Base-by-base conservation (phyloP, 1,140 invertebrate genomes). In the Conus betulinus region DNA sequence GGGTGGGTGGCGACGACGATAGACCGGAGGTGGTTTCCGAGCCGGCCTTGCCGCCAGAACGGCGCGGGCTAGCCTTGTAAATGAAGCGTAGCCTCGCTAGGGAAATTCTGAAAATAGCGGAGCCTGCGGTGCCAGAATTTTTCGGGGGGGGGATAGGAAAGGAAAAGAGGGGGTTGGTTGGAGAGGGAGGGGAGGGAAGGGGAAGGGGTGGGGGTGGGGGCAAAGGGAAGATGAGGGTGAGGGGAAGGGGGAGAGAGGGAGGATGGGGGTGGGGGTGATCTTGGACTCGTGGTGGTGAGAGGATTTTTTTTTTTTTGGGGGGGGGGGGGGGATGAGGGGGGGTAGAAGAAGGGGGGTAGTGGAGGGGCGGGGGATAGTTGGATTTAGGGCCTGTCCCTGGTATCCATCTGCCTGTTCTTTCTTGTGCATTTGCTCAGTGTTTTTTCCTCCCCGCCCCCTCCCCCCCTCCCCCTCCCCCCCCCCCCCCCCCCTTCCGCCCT, bases 41-140 rank as follows among this genome's bases (percentile, higher is more conserved):
- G n/a, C n/a, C n/a, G n/a, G n/a, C 17, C 17, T 39, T 71, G 79
- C 51, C 83, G 87, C 63, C 79, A 25, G 60, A 51, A 81, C 63
- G 71, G 63, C 81, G 87, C 27, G 27, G 57, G 39, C 52, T 52
- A 67, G 81, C 85, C 79, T 52, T 60, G 89, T 90, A 92, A 92
- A 92, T 92, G 91, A 92, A 91, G 84, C 91, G 88, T 92, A 81
- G 78, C 60, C 79, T 82, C 90, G 60, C 91, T 71, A 79, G 91
- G 88, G 90, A 92, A 90, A 90, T 90, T 88, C 90, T 89, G 82
- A 91, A 89, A 89, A 89, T 88, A 86, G 88, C 87, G 82, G 39
- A 71, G 53, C 57, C 71, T 79, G 83, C 87, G 55, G 82, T 15
- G 20, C 81, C 53, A 83, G 81, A 51, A n/a, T 53, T n/a, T 25